Conservation (phyloP, 2,888 invertebrate species). For the Hydropsyche betteni region DNA sequence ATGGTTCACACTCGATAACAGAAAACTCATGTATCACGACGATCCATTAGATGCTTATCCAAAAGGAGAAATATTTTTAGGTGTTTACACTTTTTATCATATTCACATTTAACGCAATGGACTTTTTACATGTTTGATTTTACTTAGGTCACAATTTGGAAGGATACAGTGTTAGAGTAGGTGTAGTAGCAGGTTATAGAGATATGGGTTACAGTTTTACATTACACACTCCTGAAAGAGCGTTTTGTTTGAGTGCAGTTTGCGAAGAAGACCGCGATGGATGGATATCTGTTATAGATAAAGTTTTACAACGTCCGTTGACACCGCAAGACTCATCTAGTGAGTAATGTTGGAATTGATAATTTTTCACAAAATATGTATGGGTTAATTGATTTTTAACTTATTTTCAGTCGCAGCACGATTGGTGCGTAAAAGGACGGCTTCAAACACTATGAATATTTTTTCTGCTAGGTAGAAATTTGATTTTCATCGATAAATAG, state of each 20-base stretch:
- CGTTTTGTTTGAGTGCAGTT: constrained; percentile 79
- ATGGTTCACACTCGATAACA: constrained; percentile 89
- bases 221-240: constrained; percentile 80
- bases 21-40: constrained; percentile 93
- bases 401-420: constrained; percentile 72
- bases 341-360: constrained; percentile 58
- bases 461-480: constrained; percentile 76
- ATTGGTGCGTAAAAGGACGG: constrained; percentile 75
- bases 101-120: not conserved
- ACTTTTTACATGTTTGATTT: not conserved
- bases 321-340: constrained; percentile 82
- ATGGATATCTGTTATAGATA: constrained; percentile 82
- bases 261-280: constrained; percentile 79
- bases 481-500: not conserved
- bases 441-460: constrained; percentile 78
- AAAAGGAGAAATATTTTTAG: constrained; percentile 90
- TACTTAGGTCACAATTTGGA: constrained; percentile 74
- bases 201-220: constrained; percentile 85
- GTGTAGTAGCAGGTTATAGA: constrained; percentile 73
- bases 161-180: constrained; percentile 78
- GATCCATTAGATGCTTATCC: constrained; percentile 88
- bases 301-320: constrained; percentile 77
- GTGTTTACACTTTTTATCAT: constrained; percentile 57
- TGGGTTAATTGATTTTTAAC: not conserved
- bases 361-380: not conserved